Conservation (phyloP, 2,113 vertebrate species). For the Serilophus lunatus region DNA sequence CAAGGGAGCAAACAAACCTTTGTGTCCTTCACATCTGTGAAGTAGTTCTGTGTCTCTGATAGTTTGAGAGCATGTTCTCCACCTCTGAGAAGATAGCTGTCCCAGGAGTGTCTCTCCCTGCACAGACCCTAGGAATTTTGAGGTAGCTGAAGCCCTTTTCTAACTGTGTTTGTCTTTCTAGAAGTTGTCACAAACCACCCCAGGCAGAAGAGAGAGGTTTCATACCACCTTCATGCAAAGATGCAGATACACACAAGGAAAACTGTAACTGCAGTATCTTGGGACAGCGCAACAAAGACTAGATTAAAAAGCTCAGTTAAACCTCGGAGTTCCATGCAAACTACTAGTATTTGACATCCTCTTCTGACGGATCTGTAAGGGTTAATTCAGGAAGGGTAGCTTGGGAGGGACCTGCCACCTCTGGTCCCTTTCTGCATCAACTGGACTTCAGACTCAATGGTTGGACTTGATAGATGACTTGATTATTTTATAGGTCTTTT, state of each 20-base stretch:
- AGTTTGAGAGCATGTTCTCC: not conserved
- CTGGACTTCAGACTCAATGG: not conserved
- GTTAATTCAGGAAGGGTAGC: not conserved
- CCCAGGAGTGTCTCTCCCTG: not conserved
- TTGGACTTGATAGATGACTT: not conserved
- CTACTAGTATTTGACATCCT: not conserved
- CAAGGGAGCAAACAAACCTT: not conserved
- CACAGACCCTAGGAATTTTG: not conserved
- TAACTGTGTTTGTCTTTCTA: rapidly evolving
- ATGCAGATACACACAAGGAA: not conserved
- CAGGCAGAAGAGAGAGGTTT: not conserved
- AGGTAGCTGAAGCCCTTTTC: not conserved
- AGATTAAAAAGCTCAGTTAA: not conserved
- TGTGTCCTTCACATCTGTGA: not conserved
- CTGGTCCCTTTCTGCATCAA: rapidly evolving
- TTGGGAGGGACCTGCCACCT: not conserved
- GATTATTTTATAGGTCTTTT: not conserved
- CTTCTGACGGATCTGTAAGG: not conserved
- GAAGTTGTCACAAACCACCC: not conserved
- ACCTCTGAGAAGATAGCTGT: not conserved
- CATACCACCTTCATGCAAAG: not conserved
- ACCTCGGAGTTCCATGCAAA: not conserved
- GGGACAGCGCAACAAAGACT: rapidly evolving
- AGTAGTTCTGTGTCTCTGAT: not conserved
- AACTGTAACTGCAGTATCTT: not conserved